Conservation (phyloP, 1,140 invertebrate species). For the Brachionus manjavacas region DNA sequence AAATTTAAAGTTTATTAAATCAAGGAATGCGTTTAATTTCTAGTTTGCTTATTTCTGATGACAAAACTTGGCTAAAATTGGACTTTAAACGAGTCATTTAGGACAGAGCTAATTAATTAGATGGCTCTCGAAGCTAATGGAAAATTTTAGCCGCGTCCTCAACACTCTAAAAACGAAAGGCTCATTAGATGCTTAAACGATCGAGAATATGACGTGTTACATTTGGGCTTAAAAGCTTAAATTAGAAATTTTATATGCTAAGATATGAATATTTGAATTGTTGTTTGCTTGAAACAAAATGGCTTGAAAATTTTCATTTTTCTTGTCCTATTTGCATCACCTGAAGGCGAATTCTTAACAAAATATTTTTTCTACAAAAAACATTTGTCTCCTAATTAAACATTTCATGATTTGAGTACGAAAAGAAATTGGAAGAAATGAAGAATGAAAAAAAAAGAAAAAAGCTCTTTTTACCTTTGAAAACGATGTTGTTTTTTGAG, state of each 20-base stretch:
- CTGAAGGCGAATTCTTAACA: neutral
- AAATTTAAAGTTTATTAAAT: neutral
- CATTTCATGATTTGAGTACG: neutral
- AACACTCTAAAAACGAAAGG: neutral
- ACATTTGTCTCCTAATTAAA: neutral
- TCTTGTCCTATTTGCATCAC: neutral
- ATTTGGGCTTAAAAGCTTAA: neutral
- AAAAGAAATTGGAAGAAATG: neutral
- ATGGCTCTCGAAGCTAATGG: neutral
- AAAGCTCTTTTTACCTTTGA: neutral
- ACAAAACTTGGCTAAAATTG: neutral
- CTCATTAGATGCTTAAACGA: neutral
- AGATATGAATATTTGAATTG: conserved; percentile 22
- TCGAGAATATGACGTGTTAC: neutral
- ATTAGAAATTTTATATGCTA: neutral
- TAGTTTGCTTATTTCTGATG: neutral
- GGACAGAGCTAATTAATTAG: neutral
- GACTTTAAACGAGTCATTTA: neutral
- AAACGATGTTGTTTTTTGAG: conserved; percentile 34
- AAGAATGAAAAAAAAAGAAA: neutral
- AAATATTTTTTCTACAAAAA: neutral
- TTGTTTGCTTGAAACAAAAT: conserved; percentile 3
- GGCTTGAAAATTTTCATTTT: neutral
- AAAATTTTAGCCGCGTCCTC: neutral
- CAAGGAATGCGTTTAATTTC: neutral